phyloP scores from a whole-genome alignment of 2,888 invertebrate genomes.

The Philereme vetulata region DNA sequence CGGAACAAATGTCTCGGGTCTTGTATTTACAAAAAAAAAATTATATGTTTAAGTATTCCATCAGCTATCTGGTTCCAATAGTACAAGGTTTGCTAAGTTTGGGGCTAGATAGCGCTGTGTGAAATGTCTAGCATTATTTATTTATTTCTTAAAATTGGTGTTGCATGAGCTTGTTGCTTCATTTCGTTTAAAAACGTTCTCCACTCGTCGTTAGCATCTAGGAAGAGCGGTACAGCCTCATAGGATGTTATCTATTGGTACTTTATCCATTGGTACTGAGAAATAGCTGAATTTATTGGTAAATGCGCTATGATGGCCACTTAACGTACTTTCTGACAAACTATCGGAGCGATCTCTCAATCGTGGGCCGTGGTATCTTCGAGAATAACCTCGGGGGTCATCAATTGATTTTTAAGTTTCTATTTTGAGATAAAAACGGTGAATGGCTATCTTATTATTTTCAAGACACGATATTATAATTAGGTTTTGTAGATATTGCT shows the following conservation, averaged over 20 bases:
- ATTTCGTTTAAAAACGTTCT: constrained; percentile 37
- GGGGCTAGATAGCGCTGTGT: no score
- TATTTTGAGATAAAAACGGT: constrained; percentile 50
- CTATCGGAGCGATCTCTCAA: constrained; percentile 54
- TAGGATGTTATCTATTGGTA: constrained; percentile 72
- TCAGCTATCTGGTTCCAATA: no score
- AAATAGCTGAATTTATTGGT: constrained; percentile 77
- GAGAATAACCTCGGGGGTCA: constrained; percentile 67
- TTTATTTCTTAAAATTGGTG: not conserved
- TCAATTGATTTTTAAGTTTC: constrained; percentile 79
- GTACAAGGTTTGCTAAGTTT: no score
- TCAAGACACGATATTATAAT: constrained; percentile 21
- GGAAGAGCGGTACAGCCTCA: constrained; percentile 60
- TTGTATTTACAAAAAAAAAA: no score
- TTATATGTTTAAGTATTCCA: no score
- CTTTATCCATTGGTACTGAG: constrained; percentile 73
- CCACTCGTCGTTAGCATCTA: constrained; percentile 46
- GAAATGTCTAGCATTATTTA: no score
- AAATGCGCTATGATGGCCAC: constrained; percentile 69
- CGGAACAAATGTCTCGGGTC: no score
- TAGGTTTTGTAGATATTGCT: constrained; percentile 12
- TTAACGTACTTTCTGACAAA: constrained; percentile 59
- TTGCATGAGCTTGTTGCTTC: not conserved
- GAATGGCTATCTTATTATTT: constrained; percentile 21
- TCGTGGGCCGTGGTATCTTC: constrained; percentile 33